Evolutionary conservation across 2,797 vertebrate species (phyloP).

Genomic region (Huso huso): DNA sequence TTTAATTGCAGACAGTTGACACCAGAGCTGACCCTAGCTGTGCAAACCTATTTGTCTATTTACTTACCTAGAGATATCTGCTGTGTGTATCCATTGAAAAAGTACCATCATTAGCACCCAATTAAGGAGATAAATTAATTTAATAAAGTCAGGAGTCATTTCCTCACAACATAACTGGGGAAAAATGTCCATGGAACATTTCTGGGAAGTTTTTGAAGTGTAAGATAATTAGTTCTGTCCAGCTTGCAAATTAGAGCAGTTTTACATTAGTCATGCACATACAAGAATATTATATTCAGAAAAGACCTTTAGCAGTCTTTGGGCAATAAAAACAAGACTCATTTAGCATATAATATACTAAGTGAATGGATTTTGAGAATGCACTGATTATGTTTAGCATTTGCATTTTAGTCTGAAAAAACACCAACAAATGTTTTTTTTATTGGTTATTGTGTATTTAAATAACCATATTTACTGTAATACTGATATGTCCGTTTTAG

Average conservation of each 20-base stretch:
- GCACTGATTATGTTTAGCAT: too few relatives aligned
- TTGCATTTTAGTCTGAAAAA: too few relatives aligned
- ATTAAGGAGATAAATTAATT: constrained; percentile 48
- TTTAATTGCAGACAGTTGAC: constrained; percentile 21
- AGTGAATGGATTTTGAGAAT: too few relatives aligned
- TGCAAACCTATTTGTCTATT: constrained; percentile 39
- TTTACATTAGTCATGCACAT: constrained; percentile 43
- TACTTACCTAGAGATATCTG: constrained; percentile 38
- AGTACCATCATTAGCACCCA: constrained; percentile 51
- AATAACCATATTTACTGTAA: too few relatives aligned
- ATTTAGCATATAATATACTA: too few relatives aligned
- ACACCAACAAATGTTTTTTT: too few relatives aligned
- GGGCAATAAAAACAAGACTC: too few relatives aligned
- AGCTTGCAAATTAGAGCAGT: constrained; percentile 55
- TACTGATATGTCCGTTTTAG: too few relatives aligned
- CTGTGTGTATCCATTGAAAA: constrained; percentile 38
- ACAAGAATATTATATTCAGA: constrained; percentile 36
- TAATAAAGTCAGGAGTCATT: constrained; percentile 55
- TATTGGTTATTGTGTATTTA: too few relatives aligned
- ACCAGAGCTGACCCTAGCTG: constrained; percentile 30
- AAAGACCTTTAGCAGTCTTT: constrained; percentile 26
- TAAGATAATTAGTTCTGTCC: constrained; percentile 70
- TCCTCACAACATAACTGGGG: constrained; percentile 39
- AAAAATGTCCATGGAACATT: constrained; percentile 42
- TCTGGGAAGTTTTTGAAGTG: constrained; percentile 64